Evolutionary conservation across 2,797 vertebrate genomes (phyloP).

Genomic region (Ispidina picta): DNA sequence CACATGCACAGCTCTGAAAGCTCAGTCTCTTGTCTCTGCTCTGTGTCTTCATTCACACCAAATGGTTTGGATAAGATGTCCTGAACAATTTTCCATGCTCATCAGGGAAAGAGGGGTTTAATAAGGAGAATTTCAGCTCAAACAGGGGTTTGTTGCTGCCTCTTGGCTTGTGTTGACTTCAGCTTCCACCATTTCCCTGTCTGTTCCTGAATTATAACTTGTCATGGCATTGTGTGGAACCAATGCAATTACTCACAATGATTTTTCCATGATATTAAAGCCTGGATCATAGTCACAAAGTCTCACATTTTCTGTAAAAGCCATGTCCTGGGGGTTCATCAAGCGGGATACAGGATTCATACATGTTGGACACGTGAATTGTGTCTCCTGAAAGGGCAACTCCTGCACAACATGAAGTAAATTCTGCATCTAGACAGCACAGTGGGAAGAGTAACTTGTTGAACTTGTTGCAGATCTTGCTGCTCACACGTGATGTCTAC

Average conservation of each 20-base stretch:
- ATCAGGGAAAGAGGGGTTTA: slow-evolving; percentile 12
- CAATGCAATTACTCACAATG: not conserved
- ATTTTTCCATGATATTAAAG: slow-evolving; percentile 18
- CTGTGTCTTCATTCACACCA: not conserved
- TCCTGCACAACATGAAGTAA: not conserved
- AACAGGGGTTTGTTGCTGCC: not conserved
- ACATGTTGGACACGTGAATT: not conserved
- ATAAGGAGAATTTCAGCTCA: not conserved
- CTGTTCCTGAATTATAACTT: slow-evolving; percentile 33
- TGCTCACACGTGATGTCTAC: not conserved
- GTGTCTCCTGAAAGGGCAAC: not conserved
- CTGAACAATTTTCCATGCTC: not conserved
- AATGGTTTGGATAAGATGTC: not conserved
- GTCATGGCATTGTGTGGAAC: not conserved
- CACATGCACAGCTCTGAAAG: not conserved
- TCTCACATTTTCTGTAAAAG: not conserved
- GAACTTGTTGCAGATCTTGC: not conserved
- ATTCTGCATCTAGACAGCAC: not conserved
- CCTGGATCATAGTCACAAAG: not conserved
- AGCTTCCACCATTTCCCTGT: slow-evolving; percentile 7
- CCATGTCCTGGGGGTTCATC: not conserved
- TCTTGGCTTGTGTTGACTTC: slow-evolving; percentile 31
- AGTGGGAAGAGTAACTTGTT: not conserved
- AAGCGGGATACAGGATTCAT: not conserved
- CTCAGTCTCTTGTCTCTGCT: not conserved